These are phyloP conservation scores for Phasianus colchicus DNA, from an alignment of 2,113 vertebrate genomes.

Conservation along the genomic window DNA sequence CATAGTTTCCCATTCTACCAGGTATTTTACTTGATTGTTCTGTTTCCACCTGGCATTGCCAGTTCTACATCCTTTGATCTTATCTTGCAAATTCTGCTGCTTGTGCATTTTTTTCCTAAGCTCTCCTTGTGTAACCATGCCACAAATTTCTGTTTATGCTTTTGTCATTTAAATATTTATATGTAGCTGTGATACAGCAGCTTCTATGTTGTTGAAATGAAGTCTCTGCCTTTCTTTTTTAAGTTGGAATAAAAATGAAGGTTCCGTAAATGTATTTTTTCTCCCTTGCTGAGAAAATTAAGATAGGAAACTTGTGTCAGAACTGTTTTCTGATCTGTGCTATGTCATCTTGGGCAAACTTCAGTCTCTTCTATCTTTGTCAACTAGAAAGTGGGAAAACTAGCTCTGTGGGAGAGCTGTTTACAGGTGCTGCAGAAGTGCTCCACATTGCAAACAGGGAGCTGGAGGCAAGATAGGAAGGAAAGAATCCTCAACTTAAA, in stretches of 20 bases:
- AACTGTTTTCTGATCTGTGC: neutral
- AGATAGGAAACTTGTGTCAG: neutral
- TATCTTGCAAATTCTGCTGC: constrained; percentile 15
- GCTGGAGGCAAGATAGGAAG: rapidly evolving
- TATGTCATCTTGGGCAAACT: neutral
- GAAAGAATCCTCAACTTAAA: neutral
- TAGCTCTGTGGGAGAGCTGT: neutral
- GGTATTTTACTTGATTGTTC: neutral
- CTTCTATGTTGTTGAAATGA: neutral
- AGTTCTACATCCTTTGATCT: neutral
- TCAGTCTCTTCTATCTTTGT: neutral
- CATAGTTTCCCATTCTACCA: neutral
- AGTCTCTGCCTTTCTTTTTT: neutral
- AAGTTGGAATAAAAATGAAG: neutral
- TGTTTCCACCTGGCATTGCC: neutral
- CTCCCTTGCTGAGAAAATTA: neutral
- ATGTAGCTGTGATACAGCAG: neutral
- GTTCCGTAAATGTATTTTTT: neutral
- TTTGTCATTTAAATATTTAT: neutral
- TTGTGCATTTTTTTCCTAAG: neutral
- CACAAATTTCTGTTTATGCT: neutral
- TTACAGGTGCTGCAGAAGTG: neutral
- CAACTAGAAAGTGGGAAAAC: neutral
- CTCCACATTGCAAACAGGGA: rapidly evolving
- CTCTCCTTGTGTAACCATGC: neutral